Evolutionary conservation across 2,797 vertebrate genomes (phyloP), one percentile per base, ranked within the genome.

Genomic region (Mormyrops boulengeri): DNA sequence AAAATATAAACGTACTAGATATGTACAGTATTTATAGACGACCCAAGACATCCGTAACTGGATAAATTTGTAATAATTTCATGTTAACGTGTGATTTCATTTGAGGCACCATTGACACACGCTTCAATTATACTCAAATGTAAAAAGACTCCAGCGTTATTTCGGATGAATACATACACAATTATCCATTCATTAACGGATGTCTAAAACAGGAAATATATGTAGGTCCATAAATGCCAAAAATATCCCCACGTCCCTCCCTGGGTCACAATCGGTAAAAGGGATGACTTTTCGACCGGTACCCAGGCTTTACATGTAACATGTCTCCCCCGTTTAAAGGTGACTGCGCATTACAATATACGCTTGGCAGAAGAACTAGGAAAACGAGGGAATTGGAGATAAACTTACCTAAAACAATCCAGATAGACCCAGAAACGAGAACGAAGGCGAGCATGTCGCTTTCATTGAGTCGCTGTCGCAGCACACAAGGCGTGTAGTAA

Each of bases 401-500:
- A 9, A 73, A 95, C 96, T 96, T 93, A 97, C 96, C 96, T 94
- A 96, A 95, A 89, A 96, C 92, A 92, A 97, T 96, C 95, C 96
- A 97, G 90, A 96, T 94, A 92, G 95, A 96, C 88, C 96, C 96
- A 93, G 96, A 96, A 89, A 96, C 95, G 94, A 97, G 89, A 62
- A 96, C 95, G 93, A 97, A 97, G 91, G 95, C 95, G 92, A 97
- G 95, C 96, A 96, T 96, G 92, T 95, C 95, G 95, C 92, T 95
- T 91, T 95, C 95, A 96, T 96, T 89, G 93, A 95, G 92, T 95
- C 94, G 94, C 91, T 93, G 94, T 92, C 88, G 92, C 90, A 92
- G 91, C 93, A 91, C 89, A 92, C 89, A 86, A 84, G 73, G 89
- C 92, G 92, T 93, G 73, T 92, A 93, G 93, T 92, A 91, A 93